Base-by-base conservation (phyloP, 1,140 invertebrate genomes). In the Cepaea nemoralis region DNA sequence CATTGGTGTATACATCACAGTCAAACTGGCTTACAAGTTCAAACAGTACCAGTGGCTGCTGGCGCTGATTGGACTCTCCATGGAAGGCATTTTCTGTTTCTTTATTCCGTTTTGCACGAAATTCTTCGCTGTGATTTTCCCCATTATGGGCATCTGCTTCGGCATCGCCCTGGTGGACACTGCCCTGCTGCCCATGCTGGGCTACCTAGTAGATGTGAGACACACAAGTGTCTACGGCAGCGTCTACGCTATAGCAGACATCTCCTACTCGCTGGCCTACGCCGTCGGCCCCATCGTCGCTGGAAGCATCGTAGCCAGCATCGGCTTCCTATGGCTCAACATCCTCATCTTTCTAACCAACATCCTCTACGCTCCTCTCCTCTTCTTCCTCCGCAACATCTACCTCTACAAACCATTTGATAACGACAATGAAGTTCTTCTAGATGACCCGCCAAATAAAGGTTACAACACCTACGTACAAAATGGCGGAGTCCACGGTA, bases 201-300 rank as follows among this genome's bases (percentile, higher is more conserved):
- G 97, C 14, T 98, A 99, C 89, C 92, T 99, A 42, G 98, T 99
- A 10, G 99, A 99, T 88, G 96, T 98, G 0, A 94, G 98, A 48
- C 98, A 99, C 87, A 97, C 99, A 0, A 98, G 97, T 0, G 98
- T 99, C 0, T 99, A 99, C 87, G 99, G 99, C 19, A 98, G 97
- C 85, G 99, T 99, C 82, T 99, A 99, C 91, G 99, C 99, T 55
- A 99, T 99, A 77, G 99, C 99, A 27, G 99, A 99, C 88, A 99
- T 99, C 86, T 99, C 98, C 0, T 99, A 99, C 91, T 99, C 97
- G 22, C 93, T 99, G 66, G 98, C 99, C 0, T 99, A 99, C 89
- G 99, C 99, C 0, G 94, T 99, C 39, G 99, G 99, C 0, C 99
- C 99, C 0, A 98, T 99, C 45, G 98, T 99, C 42, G 99, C 99